Evolutionary conservation across 2,113 vertebrate species (phyloP), one percentile per base, ranked within the genome.

Genomic region (Tapirus terrestris): DNA sequence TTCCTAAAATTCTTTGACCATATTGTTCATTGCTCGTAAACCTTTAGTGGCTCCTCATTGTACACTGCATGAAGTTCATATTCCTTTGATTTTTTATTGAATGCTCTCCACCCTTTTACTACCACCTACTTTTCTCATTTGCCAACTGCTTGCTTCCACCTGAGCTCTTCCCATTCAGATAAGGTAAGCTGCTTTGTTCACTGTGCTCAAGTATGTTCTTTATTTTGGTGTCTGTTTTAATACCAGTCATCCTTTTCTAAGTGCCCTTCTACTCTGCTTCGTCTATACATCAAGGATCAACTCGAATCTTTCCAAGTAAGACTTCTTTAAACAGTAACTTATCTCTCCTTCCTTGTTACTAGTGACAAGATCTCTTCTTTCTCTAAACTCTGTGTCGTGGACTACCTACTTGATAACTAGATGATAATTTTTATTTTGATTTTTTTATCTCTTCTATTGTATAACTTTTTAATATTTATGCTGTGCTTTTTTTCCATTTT

Each of bases 341-440:
- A 18, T 81, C 39, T 85, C 21, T 91, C 6, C 29, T 86, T 91
- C 61, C 29, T 68, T 84, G 27, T 75, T 85, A 70, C 58, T 83
- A 20, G 45, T 58, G 80, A 72, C 53, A 68, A 61, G 25, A 51
- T 76, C 16, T 84, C 33, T 80, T 63, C 39, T 73, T 82, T 58
- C 51, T 70, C 60, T 77, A 75, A 95, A 43, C 2, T 94, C 7
- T 36, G 53, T 36, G 25, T 81, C 14, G 2, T 67, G 6, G 43
- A 63, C 18, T 81, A 14, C 10, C 83, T 73, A 25, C 6, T 23
- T 72, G 85, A 43, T 80, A 70, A 72, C 23, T 95, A 56, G 29
- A 90, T 88, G 39, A 18, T 75, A 92, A 75, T 92, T 96, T 20
- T 91, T 95, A 85, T 16, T 94, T 90, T 61, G 90, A 67, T 96